Evolutionary conservation across 1,140 invertebrate genomes (phyloP), one percentile per base, ranked within the genome.

Genomic region (Glossosoma conforme): DNA sequence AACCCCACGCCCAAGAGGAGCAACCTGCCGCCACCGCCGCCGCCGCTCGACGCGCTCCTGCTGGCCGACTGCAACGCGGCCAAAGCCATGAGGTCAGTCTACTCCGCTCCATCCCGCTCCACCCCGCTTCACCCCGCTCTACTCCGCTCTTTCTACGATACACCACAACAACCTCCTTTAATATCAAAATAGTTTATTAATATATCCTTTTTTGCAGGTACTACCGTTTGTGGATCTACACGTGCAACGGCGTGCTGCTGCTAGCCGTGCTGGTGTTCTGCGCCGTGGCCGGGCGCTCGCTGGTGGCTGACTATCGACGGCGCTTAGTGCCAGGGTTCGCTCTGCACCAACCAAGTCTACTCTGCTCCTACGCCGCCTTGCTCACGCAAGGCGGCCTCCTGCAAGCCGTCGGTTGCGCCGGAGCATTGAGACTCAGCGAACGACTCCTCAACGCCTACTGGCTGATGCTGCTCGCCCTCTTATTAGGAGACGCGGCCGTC

Each of bases 191-290:
- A n/a, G n/a, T n/a, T n/a, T n/a, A n/a, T n/a, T n/a, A n/a, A n/a
- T n/a, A n/a, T n/a, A n/a, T n/a, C n/a, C n/a, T 38, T 17, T 38
- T 3, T 17, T 15, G 66, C 65, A 47, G 45, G 45, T 93, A 92
- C 79, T 93, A 93, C 76, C 85, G 89, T 68, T 81, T 92, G 63
- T 92, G 89, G 89, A 92, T 93, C 66, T 92, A 92, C 78, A 86
- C 87, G 63, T 91, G 88, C 82, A 92, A 93, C 77, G 82, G 85
- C 67, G 88, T 88, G 54, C 77, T 92, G 65, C 75, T 92, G 65
- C 78, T 87, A 52, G 86, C 85, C 64, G 87, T 87, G 61, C 67
- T 91, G 37, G 85, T 87, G 19, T 91, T 92, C 68, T 81, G 83
- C 53, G 82, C 83, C 30, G 85, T 86, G 43, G 87, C 86, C 44